Conservation (phyloP, 2,113 vertebrate genomes). For the Lasiurus borealis region DNA sequence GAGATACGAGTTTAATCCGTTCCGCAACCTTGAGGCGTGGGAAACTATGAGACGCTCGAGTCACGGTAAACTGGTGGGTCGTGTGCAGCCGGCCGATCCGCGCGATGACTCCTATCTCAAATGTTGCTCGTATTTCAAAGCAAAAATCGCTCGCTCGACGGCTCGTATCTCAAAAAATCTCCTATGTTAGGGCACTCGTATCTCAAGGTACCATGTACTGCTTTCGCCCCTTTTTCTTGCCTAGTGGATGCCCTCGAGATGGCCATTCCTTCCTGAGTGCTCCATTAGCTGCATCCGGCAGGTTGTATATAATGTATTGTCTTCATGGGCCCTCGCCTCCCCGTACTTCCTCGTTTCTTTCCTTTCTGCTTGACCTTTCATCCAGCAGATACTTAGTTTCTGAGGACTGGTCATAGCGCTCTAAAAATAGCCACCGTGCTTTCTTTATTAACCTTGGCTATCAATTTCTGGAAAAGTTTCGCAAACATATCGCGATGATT, state of each 20-base stretch:
- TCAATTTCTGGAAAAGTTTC: constrained; percentile 25
- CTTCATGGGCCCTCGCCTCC: neutral
- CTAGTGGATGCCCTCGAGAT: neutral
- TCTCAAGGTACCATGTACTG: neutral
- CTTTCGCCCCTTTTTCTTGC: neutral
- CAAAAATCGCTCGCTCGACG: too few species aligned
- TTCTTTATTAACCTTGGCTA: neutral
- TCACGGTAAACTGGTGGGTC: too few species aligned
- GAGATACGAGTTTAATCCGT: too few species aligned
- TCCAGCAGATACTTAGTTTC: neutral
- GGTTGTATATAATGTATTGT: neutral
- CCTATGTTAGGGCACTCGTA: too few species aligned
- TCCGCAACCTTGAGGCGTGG: too few species aligned
- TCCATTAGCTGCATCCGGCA: neutral
- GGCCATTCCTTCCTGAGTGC: neutral
- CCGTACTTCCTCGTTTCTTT: neutral
- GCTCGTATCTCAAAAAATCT: too few species aligned
- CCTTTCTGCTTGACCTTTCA: neutral
- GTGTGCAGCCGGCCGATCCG: too few species aligned
- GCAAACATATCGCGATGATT: neutral
- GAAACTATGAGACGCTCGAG: too few species aligned
- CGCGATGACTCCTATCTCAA: too few species aligned
- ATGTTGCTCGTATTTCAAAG: too few species aligned
- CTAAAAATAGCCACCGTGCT: neutral
- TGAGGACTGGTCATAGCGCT: neutral